These are phyloP conservation scores for Euura saliciscinereae DNA, from an alignment of 1,140 invertebrate genomes.

Conservation along the genomic window DNA sequence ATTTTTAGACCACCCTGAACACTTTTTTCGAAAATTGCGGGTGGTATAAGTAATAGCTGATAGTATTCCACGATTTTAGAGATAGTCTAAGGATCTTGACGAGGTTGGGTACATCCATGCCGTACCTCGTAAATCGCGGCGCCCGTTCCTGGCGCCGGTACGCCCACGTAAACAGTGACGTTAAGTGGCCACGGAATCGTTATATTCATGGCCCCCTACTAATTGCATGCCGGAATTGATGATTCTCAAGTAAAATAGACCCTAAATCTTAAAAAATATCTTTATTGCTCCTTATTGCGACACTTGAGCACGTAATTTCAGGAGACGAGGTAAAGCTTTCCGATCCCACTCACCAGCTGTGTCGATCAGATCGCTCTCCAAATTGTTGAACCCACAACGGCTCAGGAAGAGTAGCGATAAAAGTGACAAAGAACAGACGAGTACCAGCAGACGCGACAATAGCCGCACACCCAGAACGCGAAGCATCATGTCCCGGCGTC, in stretches of 20 bases:
- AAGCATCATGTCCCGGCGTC: constrained; percentile 57
- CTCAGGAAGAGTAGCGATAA: constrained; percentile 63
- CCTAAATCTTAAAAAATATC: too few relatives aligned
- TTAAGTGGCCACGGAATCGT: neutral
- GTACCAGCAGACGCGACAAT: constrained; percentile 62
- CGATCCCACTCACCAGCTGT: constrained; percentile 43
- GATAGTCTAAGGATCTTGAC: neutral
- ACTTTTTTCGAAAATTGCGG: too few relatives aligned
- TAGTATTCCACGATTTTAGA: too few relatives aligned
- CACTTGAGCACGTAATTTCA: too few relatives aligned
- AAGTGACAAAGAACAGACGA: constrained; percentile 63
- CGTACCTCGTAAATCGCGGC: neutral
- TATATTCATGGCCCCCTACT: neutral
- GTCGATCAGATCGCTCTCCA: constrained; percentile 48
- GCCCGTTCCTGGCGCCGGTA: neutral
- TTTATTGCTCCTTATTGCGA: too few relatives aligned
- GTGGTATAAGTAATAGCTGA: too few relatives aligned
- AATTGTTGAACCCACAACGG: constrained; percentile 60
- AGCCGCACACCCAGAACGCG: constrained; percentile 62
- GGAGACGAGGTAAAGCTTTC: too few relatives aligned
- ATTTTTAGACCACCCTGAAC: too few relatives aligned
- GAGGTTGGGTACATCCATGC: neutral
- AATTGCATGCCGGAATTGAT: neutral
- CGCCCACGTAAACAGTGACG: neutral
- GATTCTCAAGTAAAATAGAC: too few relatives aligned